Base-by-base conservation (phyloP, 2,797 vertebrate species). In the Synanceia verrucosa region DNA sequence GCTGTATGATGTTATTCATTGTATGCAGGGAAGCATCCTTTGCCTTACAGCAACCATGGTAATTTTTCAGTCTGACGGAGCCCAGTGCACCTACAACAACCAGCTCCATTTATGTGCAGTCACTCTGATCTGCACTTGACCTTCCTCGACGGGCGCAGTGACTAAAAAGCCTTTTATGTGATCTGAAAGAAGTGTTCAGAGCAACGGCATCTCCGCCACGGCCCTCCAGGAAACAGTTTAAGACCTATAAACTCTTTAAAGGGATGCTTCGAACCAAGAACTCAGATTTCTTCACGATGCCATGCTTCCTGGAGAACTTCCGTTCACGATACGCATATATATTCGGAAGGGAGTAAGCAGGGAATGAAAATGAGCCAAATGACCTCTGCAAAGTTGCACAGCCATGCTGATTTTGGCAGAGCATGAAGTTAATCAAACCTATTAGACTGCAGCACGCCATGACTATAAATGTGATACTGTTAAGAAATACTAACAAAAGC, bases 31-130 rank as follows among this genome's bases (percentile, higher is more conserved):
- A 78, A 46, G 84, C 83, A 61, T 81, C 79, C 72, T 50, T 64
- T 73, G 82, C 76, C 70, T 78, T 74, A 53, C 75, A 76, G 78
- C 80, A 53, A 66, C 84, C 65, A 73, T 76, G 78, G 82, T 89
- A 82, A 87, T 91, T 84, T 84, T 67, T 89, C 90, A 89, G 89
- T 87, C 83, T 86, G 87, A 85, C 68, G 72, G 77, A 70, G 70
- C 70, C 55, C 73, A 18, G 63, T 65, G 83, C 79, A 73, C 73
- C 79, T 66, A 68, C 76, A 78, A 75, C 87, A 84, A 84, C 86
- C 64, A 62, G 50, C 80, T 85, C 73, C 78, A 67, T 87, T 88
- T 80, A 87, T 86, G 82, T 78, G 82, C 85, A 67, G 84, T 84
- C 48, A 41, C 83, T 89, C 75, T 85, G 85, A 87, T 89, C 86